These are phyloP conservation scores for Capreolus pygargus DNA, from an alignment of 2,113 vertebrate genomes.

Conservation along the genomic window DNA sequence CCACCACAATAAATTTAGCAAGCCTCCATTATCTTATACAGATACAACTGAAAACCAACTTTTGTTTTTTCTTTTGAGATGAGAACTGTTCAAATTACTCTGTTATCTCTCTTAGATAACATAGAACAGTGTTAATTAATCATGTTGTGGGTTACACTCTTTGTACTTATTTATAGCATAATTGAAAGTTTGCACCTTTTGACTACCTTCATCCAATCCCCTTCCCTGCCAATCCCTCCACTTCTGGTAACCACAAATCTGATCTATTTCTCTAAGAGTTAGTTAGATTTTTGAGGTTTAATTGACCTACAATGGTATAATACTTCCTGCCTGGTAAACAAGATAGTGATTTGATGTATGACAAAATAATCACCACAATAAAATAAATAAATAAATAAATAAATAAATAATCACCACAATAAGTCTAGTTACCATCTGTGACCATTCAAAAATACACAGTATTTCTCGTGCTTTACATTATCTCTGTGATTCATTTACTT, in stretches of 20 bases:
- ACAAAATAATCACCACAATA: background rate
- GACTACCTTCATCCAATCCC: background rate
- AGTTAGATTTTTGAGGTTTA: background rate
- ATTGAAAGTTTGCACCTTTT: background rate
- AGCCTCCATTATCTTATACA: background rate
- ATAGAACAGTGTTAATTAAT: background rate
- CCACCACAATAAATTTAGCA: background rate
- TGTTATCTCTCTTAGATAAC: background rate
- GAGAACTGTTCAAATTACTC: background rate
- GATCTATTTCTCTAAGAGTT: background rate
- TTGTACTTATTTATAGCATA: background rate
- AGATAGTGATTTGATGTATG: background rate
- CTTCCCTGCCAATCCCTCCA: too few relatives aligned
- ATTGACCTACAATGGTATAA: background rate
- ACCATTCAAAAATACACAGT: background rate
- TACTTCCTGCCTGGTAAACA: background rate
- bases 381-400: background rate
- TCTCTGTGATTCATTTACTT: background rate
- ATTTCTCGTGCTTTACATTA: background rate
- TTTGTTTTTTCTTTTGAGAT: background rate
- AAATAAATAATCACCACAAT: background rate
- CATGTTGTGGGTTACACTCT: background rate
- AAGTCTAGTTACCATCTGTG: background rate
- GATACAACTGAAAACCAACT: background rate
- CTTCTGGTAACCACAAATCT: background rate